Base-by-base conservation (phyloP, 2,113 vertebrate species). In the Spheniscus mendiculus region DNA sequence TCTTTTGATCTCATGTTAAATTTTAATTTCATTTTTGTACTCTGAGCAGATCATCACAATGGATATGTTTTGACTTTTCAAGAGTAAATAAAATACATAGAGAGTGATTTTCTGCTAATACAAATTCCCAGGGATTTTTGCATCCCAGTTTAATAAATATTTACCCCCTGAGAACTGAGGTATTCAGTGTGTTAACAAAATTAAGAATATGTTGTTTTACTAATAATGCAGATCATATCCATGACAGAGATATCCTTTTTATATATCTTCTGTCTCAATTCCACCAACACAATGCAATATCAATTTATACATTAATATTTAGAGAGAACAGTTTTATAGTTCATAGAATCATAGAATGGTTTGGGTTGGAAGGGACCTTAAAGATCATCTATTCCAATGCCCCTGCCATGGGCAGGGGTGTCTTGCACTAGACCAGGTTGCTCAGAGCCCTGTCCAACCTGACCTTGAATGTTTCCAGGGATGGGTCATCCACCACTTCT, bases 321-420 rank as follows among this genome's bases (percentile, higher is more conserved):
- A 76, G 15, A 70, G 29, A 56, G 7, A 85, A 72, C 5, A 38
- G 9, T 44, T 70, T 50, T 30, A 50, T 29, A 74, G 16, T 26
- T 77, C 55, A 71, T 25, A 53, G 38, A 62, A 11, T 38, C 52
- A 47, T 1, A 36, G n/a, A 71, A 42, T 23, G 5, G 14, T 49
- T 84, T 63, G 49, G 3, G 15, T 50, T 71, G 42, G 27, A 72
- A 72, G 10, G 6, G 32, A n/a, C 25, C 14, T 36, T 17, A 56
- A 70, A 42, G 25, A 27, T 20, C 17, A 65, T 6, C 9, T 34
- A 55, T 14, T 56, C 30, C 49, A 69, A 10, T 0, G 0, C 6
- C 15, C 10, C 6, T 50, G n/a, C 27, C 18, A 49, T 13, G 10
- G 16, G 29, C 12, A 87, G 47, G 20, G 42, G 38, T 15, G 20